These are phyloP conservation scores for Meloidogyne exigua DNA, from an alignment of 1,140 invertebrate genomes.

Conservation along the genomic window DNA sequence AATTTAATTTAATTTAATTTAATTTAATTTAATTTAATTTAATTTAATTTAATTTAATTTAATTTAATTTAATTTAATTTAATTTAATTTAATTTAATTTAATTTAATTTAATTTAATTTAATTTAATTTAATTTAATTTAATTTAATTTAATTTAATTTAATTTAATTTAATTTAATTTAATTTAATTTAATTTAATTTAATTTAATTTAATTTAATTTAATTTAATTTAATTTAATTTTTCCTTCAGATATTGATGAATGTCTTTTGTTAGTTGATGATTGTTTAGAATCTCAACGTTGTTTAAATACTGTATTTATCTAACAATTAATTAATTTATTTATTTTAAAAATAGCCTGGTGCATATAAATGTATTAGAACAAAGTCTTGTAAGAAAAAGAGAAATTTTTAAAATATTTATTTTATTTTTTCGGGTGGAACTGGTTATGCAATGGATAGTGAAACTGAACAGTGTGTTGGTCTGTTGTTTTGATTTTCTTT, in stretches of 20 bases:
- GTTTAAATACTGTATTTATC: constrained; percentile 54
- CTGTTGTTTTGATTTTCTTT: constrained; percentile 35
- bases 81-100: no score
- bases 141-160: no score
- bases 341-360: constrained; percentile 47
- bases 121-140: no score
- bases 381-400: constrained; percentile 71
- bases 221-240: not conserved
- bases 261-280: constrained; percentile 58
- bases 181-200: no score
- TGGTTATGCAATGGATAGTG: constrained; percentile 87
- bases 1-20: no score
- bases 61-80: no score
- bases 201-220: no score
- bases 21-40: no score
- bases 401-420: not conserved
- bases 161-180: no score
- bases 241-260: constrained; percentile 57
- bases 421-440: constrained; percentile 71
- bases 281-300: constrained; percentile 60
- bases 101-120: no score
- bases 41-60: no score
- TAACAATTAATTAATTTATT: not conserved
- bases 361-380: constrained; percentile 73
- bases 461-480: constrained; percentile 83